phyloP scores from a whole-genome alignment of 1,140 invertebrate genomes.

The Paraescarpia echinospica region DNA sequence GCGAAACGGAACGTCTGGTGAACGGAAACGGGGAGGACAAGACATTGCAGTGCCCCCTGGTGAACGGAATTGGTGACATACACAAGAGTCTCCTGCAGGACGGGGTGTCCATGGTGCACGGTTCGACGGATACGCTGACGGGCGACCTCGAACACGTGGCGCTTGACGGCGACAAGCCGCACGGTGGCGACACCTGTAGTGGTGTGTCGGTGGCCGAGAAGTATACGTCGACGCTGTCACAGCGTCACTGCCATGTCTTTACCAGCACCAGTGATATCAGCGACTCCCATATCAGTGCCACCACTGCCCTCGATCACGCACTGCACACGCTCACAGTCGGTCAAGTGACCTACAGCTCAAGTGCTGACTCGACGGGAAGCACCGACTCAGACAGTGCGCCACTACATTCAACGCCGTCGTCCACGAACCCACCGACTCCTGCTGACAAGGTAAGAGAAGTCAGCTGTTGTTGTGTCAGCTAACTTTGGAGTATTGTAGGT shows the following conservation, averaged over 20 bases:
- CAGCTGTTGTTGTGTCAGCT: neutral
- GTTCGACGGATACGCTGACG: slow-evolving; percentile 61
- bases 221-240: neutral
- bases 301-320: neutral
- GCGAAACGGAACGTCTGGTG: neutral
- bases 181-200: neutral
- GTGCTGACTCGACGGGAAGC: neutral
- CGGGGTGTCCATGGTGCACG: slow-evolving; percentile 43
- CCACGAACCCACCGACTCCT: slow-evolving; percentile 46
- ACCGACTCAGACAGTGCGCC: neutral
- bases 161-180: slow-evolving; percentile 33
- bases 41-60: neutral
- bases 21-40: slow-evolving; percentile 11
- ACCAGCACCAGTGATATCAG: slow-evolving; percentile 57
- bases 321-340: slow-evolving; percentile 3
- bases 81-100: neutral
- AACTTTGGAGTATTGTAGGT: too few relatives aligned
- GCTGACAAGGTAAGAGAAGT: slow-evolving; percentile 31
- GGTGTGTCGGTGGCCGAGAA: neutral
- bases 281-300: slow-evolving; percentile 45
- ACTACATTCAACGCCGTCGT: slow-evolving; percentile 28
- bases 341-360: neutral
- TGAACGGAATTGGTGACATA: neutral
- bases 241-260: slow-evolving; percentile 32
- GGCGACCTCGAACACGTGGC: slow-evolving; percentile 39